Base-by-base conservation (phyloP, 2,888 invertebrate genomes). In the Thymelicus acteon region DNA sequence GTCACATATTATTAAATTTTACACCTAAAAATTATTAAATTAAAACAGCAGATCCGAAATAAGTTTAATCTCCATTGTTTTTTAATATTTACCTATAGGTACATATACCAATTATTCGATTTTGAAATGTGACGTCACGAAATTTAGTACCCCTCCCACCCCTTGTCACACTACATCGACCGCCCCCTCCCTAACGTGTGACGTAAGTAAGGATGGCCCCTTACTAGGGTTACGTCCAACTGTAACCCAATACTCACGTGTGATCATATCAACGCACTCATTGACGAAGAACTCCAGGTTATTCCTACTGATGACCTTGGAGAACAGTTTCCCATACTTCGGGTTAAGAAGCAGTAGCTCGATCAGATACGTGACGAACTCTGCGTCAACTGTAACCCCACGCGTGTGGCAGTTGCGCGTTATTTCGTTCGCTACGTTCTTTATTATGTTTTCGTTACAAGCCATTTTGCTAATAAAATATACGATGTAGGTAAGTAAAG, bases 361-460 rank as follows among this genome's bases (percentile, higher is more conserved):
- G 6, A 95, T 92, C 47, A 94, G 82, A 75, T 94, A 95, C 7
- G 90, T 87, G 0, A 95, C 91, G 69, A 95, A 95, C 12, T 94
- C 93, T 0, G 91, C 85, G 13, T 94, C 91, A 0, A 94, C 88
- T 0, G 81, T 77, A 1, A 94, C 84, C 54, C 86, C 87, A 10
- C 85, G 85, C 0, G 85, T 77, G 72, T 89, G 91, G 75, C 95
- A 95, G 77, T 95, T 94, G 69, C 95, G 84, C 0, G 94, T 86
- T 61, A 95, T 91, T 86, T 95, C 95, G 72, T 92, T 94, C 0
- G 95, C 94, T 75, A 95, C 94, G 78, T 95, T 95, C 77, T 95
- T 94, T 12, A 94, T 86, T 19, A 94, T 85, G 75, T 94, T 94
- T 58, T 94, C 93, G 77, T 92, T 92, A 76, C 89, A 89, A 52